phyloP scores from a whole-genome alignment of 2,797 vertebrate genomes.

The Oreochromis mossambicus region DNA sequence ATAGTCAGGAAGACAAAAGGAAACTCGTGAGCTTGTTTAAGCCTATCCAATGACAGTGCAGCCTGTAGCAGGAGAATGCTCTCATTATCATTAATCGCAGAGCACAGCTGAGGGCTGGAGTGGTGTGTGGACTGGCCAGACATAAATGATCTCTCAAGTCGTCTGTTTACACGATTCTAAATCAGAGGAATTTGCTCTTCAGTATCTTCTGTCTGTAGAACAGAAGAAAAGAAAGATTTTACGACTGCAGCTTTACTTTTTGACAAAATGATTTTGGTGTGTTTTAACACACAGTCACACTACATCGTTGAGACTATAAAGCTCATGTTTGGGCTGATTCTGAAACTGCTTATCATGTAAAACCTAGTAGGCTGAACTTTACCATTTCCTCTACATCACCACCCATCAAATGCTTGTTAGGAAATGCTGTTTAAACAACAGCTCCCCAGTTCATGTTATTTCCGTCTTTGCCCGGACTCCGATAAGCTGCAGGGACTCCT shows the following conservation, averaged over 20 bases:
- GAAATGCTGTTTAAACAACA: constrained; percentile 41
- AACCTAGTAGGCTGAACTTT: neutral
- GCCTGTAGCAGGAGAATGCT: neutral
- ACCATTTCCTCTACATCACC: constrained; percentile 5
- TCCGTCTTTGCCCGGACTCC: constrained; percentile 22
- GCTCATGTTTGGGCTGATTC: constrained; percentile 1
- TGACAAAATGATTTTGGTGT: neutral
- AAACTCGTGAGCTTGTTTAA: constrained; percentile 7
- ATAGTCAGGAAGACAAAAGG: neutral
- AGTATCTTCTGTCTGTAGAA: neutral
- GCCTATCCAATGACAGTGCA: neutral
- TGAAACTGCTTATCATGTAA: constrained; percentile 11
- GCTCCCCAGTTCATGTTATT: constrained; percentile 32
- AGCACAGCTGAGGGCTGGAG: neutral
- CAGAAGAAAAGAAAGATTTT: neutral
- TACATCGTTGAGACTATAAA: neutral
- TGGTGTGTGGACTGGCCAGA: neutral
- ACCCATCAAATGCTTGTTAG: constrained; percentile 20
- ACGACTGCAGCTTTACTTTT: neutral
- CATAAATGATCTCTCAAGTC: neutral
- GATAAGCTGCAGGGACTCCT: constrained; percentile 16
- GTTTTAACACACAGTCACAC: neutral
- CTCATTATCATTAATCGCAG: constrained; percentile 22
- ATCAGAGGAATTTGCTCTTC: neutral
- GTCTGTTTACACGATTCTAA: neutral